Base-by-base conservation (phyloP, 1,140 invertebrate species). In the Papilio polyxenes region DNA sequence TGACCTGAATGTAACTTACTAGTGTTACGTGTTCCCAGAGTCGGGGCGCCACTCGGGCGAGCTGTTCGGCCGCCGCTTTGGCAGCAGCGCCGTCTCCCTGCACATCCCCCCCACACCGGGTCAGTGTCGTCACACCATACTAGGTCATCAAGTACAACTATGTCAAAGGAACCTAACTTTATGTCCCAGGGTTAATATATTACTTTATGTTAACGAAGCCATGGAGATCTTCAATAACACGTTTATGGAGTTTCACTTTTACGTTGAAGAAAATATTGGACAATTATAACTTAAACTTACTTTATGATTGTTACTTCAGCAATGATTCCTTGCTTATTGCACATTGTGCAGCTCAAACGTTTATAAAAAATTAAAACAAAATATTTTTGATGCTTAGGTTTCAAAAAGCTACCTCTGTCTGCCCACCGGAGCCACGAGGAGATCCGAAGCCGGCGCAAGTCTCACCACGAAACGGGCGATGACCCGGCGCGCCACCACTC, bases 371-470 rank as follows among this genome's bases (percentile, higher is more conserved):
- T 2, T 10, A 75, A 48, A 44, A 56, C 3, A 69, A 53, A 59
- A 62, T 56, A 17, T 48, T 80, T 49, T 77, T 7, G 51, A 72
- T 81, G 81, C 37, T 13, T 85, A 92, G 91, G 91, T 59, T 83
- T 87, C 74, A 88, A 87, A 23, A 93, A 92, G 75, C 86, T 87
- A 72, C 83, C 91, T 0, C 78, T 93, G 15, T 89, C 91, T n/a
- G 89, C 92, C 8, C 92, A 94, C 56, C 86, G 91, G 56, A 94
- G 93, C 85, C 92, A 93, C 85, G 93, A 94, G 62, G 92, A 94
- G 80, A 92, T 94, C 4, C 85, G 87, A 0, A 84, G 88, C 37
- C 86, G 89, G 4, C 84, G 90, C 20, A 89, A 91, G 62, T 92
- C 91, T 0, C 88, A 91, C 23, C 86, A 87, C n/a, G 90, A 90